These are phyloP conservation scores for Coptotermes formosanus DNA, from an alignment of 1,140 invertebrate genomes.

Conservation along the genomic window DNA sequence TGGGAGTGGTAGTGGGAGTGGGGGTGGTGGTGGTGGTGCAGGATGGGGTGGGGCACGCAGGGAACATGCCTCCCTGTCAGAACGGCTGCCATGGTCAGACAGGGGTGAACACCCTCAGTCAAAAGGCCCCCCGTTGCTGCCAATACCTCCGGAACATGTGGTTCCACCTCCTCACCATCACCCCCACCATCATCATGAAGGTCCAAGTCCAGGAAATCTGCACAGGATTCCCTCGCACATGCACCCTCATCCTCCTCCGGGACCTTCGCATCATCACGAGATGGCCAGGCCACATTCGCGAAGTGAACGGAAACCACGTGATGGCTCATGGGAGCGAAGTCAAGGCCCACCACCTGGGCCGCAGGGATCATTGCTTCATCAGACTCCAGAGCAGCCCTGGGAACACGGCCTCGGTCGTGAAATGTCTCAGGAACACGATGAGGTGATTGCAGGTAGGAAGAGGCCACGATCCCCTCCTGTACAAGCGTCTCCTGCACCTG, in stretches of 20 bases:
- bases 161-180: slow-evolving; percentile 9
- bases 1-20: slow-evolving; percentile 24
- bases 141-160: slow-evolving; percentile 18
- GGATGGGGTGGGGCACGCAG: slow-evolving; percentile 23
- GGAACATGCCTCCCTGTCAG: slow-evolving; percentile 1
- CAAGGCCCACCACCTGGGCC: not conserved
- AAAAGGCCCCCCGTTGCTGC: slow-evolving; percentile 12
- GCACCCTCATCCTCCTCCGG: slow-evolving; percentile 7
- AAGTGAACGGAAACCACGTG: not conserved
- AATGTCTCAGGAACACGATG: slow-evolving; percentile 20
- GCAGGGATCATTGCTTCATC: slow-evolving; percentile 18
- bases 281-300: not conserved
- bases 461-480: slow-evolving; percentile 34
- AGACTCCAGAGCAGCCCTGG: slow-evolving; percentile 10
- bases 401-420: not conserved
- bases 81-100: not conserved
- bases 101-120: slow-evolving; percentile 7
- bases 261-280: slow-evolving; percentile 20
- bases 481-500: not conserved
- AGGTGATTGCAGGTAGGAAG: slow-evolving; percentile 21
- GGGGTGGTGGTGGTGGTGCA: slow-evolving; percentile 23
- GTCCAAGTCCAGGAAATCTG: slow-evolving; percentile 1
- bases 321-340: slow-evolving; percentile 18
- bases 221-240: not conserved
- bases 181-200: slow-evolving; percentile 5